Evolutionary conservation across 2,797 vertebrate genomes (phyloP), one percentile per base, ranked within the genome.

Genomic region (Sebastes cheni): DNA sequence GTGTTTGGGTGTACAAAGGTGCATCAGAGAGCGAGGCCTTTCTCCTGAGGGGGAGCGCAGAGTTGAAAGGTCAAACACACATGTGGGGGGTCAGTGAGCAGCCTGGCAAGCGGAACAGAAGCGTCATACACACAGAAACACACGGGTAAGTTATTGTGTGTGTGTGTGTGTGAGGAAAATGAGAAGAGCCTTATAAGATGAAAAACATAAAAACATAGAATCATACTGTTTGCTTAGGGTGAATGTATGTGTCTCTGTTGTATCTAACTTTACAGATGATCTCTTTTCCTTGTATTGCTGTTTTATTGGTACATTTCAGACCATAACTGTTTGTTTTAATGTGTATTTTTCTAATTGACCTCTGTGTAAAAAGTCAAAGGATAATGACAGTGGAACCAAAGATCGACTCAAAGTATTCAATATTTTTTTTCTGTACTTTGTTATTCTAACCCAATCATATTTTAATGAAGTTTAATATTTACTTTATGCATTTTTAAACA

Each of bases 21-120:
- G 76, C 77, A 84, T 71, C 29, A 64, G 67, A 75, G 81, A 69
- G 42, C 46, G 56, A 64, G 23, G 75, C 67, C 34, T 76, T 69
- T 83, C 85, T 90, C 88, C 79, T 93, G 92, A 92, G 94, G 92
- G 91, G 90, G 94, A 93, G 93, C 78, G 14, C 64, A 88, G 88
- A 91, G 95, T 95, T 97, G 94, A 96, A 89, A 95, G 96, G 96
- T 96, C 96, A 97, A 96, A 95, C 88, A 95, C 93, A 93, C 89
- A 81, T 81, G 90, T 82, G 85, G 72, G 75, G 95, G 96, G 95
- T 97, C 96, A 97, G 83, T 76, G 94, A 95, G 85, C 93, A 95
- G 81, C 91, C 87, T 94, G 91, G 93, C 93, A 94, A 93, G 94
- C 80, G 82, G 94, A 95, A 96, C 95, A 96, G 94, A 97, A 95